Evolutionary conservation across 2,797 vertebrate genomes (phyloP).

Genomic region (Neosalanx taihuensis): DNA sequence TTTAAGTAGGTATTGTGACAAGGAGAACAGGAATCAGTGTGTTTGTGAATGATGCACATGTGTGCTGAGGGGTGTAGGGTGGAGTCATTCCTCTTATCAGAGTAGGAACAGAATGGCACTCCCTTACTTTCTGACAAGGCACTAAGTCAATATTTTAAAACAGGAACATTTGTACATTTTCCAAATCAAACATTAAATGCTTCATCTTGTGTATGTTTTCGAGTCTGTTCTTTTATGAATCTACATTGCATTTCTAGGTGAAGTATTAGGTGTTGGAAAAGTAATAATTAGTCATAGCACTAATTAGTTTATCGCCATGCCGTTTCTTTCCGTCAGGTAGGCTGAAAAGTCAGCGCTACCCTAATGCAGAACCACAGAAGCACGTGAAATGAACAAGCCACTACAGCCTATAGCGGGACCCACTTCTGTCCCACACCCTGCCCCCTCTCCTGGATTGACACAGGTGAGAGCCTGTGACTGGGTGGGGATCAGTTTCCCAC

Average conservation of each 20-base stretch:
- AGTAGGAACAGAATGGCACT: constrained; percentile 58
- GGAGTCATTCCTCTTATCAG: constrained; percentile 51
- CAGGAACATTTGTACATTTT: background rate
- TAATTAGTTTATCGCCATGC: background rate
- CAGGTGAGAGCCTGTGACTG: constrained; percentile 78
- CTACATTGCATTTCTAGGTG: too few relatives aligned
- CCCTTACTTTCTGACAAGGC: constrained; percentile 50
- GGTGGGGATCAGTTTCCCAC: background rate
- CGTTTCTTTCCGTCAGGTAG: constrained; percentile 50
- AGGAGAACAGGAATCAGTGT: background rate
- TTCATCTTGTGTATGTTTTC: too few relatives aligned
- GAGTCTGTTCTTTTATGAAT: background rate
- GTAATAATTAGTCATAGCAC: background rate
- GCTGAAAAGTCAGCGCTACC: constrained; percentile 83
- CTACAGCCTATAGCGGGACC: constrained; percentile 98
- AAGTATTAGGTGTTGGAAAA: too few relatives aligned
- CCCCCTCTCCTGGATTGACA: constrained; percentile 95
- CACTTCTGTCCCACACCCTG: constrained; percentile 88
- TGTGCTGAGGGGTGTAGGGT: constrained; percentile 24
- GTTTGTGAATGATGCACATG: constrained; percentile 4
- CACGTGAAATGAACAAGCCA: constrained; percentile 99
- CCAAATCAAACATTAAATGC: background rate
- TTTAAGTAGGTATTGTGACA: background rate
- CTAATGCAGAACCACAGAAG: constrained; percentile 96
- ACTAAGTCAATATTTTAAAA: background rate